phyloP scores from a whole-genome alignment of 2,797 vertebrate genomes.

The Molossus molossus region DNA sequence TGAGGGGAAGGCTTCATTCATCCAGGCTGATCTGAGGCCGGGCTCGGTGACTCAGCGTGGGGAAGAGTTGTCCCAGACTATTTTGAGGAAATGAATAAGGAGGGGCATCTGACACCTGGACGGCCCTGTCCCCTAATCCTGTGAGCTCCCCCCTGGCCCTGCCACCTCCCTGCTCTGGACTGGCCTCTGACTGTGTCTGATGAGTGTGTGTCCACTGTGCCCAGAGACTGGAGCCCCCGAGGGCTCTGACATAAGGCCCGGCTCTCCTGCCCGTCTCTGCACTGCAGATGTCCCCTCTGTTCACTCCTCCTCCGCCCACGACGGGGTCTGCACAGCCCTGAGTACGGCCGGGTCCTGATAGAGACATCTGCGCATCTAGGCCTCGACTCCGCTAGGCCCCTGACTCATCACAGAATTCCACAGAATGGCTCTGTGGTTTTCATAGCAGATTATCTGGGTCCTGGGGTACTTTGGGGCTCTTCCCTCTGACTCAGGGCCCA shows the following conservation, averaged over 20 bases:
- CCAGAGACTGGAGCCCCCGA: not conserved
- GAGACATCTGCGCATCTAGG: not conserved
- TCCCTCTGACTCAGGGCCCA: conserved; percentile 80
- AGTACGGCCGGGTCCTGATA: too few relatives aligned
- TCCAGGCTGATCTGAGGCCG: not conserved
- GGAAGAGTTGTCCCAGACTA: conserved; percentile 6
- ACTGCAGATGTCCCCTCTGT: fast-evolving
- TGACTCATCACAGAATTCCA: not conserved
- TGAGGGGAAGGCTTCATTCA: conserved; percentile 71
- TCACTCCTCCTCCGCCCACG: fast-evolving
- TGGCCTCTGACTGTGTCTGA: not conserved
- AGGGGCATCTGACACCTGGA: not conserved
- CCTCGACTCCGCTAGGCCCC: not conserved
- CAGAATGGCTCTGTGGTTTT: not conserved
- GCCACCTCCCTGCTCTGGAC: not conserved
- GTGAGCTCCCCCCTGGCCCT: not conserved
- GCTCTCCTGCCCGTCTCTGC: too few relatives aligned
- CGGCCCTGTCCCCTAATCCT: not conserved
- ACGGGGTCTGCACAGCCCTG: not conserved
- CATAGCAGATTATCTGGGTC: not conserved
- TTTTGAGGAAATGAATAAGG: conserved; percentile 75
- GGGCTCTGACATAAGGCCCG: not conserved
- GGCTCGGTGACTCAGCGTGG: conserved; percentile 74
- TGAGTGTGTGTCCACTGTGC: fast-evolving
- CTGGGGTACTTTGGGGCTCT: conserved; percentile 39